Evolutionary conservation across 2,888 invertebrate species (phyloP).

Genomic region (Drosophila stalkeri): DNA sequence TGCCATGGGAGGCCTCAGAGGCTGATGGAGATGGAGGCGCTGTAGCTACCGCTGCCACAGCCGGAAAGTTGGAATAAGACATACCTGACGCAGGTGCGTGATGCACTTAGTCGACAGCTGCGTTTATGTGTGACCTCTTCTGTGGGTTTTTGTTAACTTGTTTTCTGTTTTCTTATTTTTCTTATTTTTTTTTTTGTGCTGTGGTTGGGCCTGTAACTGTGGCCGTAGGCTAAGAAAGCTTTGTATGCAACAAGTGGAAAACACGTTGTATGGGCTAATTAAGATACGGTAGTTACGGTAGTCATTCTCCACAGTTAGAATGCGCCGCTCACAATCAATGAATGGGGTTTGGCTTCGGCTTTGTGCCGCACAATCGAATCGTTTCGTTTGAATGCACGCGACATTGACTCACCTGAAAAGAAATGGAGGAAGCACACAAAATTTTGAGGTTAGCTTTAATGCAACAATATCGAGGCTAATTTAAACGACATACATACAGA

Average conservation of each 20-base stretch:
- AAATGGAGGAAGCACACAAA: constrained; percentile 29
- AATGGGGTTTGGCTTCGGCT: constrained; percentile 6
- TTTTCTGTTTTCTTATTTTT: not conserved
- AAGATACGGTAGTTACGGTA: constrained; percentile 28
- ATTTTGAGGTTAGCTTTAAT: constrained; percentile 43
- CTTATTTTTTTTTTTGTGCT: not conserved
- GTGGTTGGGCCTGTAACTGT: not conserved
- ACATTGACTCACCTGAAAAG: constrained; percentile 59
- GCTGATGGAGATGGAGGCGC: constrained; percentile 5
- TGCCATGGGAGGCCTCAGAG: constrained; percentile 16
- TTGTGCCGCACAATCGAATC: constrained; percentile 25
- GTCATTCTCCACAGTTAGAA: constrained; percentile 12
- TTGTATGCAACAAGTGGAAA: constrained; percentile 50
- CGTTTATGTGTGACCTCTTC: constrained; percentile 9
- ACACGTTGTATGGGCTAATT: constrained; percentile 48
- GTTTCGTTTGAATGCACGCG: constrained; percentile 41
- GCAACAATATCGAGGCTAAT: constrained; percentile 10
- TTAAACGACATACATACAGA: not conserved
- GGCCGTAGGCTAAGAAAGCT: constrained; percentile 1
- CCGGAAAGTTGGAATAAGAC: constrained; percentile 28
- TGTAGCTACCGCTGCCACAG: not conserved
- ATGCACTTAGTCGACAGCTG: constrained; percentile 21
- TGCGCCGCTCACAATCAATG: constrained; percentile 18
- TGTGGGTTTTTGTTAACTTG: not conserved
- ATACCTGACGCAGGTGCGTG: constrained; percentile 40